These are phyloP conservation scores for Unio pictorum DNA, from an alignment of 2,888 invertebrate species.

Conservation along the genomic window DNA sequence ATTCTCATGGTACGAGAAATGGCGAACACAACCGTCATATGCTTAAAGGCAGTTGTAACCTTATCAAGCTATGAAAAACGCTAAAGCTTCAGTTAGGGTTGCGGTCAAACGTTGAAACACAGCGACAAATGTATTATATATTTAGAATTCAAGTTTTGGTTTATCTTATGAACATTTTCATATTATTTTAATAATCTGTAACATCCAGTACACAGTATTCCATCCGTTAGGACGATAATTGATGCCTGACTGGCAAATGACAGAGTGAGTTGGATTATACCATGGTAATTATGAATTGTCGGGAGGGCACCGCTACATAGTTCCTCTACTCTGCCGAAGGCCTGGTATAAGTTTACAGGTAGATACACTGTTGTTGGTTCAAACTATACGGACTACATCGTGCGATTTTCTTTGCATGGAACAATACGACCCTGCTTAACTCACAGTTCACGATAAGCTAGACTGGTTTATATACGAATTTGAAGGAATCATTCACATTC, in stretches of 20 bases:
- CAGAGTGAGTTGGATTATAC: neutral
- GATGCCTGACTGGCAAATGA: slow-evolving; percentile 4
- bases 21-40: too few relatives aligned
- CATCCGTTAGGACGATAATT: too few relatives aligned
- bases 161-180: too few relatives aligned
- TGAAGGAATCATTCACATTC: slow-evolving; percentile 3
- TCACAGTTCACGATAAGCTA: slow-evolving; percentile 4
- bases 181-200: too few relatives aligned
- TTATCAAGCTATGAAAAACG: too few relatives aligned
- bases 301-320: slow-evolving; percentile 2
- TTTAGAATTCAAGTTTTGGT: too few relatives aligned
- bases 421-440: slow-evolving; percentile 1
- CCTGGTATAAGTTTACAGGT: neutral
- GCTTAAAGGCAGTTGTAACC: too few relatives aligned
- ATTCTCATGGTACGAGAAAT: too few relatives aligned
- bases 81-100: too few relatives aligned
- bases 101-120: too few relatives aligned
- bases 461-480: slow-evolving; percentile 3
- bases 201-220: too few relatives aligned
- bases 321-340: neutral
- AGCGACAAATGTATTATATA: too few relatives aligned
- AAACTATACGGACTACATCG: neutral
- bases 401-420: slow-evolving; percentile 5
- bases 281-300: neutral
- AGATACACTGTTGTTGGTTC: neutral